These are phyloP conservation scores for Eupithecia pulchellata DNA, from an alignment of 2,888 invertebrate genomes.

Conservation along the genomic window DNA sequence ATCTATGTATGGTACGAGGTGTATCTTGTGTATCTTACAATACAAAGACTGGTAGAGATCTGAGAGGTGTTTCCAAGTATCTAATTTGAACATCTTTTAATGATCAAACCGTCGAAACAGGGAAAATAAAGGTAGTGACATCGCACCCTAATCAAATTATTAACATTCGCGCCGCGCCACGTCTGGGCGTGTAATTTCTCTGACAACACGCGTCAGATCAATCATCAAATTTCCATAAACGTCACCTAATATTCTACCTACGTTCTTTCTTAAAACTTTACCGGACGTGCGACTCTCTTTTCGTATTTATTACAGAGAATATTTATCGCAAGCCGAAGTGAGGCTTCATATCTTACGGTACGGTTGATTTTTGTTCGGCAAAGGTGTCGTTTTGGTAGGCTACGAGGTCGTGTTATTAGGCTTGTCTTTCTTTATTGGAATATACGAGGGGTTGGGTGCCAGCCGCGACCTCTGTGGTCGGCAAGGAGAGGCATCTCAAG, in stretches of 20 bases:
- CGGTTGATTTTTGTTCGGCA: slow-evolving; percentile 57
- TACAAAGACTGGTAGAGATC: too few species aligned
- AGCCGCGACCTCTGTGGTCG: slow-evolving; percentile 41
- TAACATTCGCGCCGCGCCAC: slow-evolving; percentile 59
- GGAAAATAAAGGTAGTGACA: neutral
- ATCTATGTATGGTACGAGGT: too few species aligned
- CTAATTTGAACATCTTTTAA: too few species aligned
- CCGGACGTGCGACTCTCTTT: slow-evolving; percentile 72
- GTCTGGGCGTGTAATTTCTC: slow-evolving; percentile 49
- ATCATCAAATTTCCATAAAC: slow-evolving; percentile 68
- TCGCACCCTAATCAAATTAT: slow-evolving; percentile 55
- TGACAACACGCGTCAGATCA: slow-evolving; percentile 59
- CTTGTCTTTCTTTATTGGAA: slow-evolving; percentile 80
- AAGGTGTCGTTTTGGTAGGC: slow-evolving; percentile 77
- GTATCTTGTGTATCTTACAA: too few species aligned
- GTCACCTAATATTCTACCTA: slow-evolving; percentile 66
- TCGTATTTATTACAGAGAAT: slow-evolving; percentile 66
- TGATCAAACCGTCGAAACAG: too few species aligned
- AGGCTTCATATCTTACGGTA: slow-evolving; percentile 42
- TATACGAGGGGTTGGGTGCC: slow-evolving; percentile 64
- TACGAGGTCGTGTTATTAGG: slow-evolving; percentile 76
- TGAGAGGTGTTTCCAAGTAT: too few species aligned
- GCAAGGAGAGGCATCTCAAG: slow-evolving; percentile 31
- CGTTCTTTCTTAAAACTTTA: slow-evolving; percentile 69
- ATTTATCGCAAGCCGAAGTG: slow-evolving; percentile 29